A percentile compares a stretch with the other conserved stretches of the same genome.
These are phyloP conservation scores for Poeciliopsis presidionis DNA, from an alignment of 2,797 vertebrate species.

Conservation along the genomic window DNA sequence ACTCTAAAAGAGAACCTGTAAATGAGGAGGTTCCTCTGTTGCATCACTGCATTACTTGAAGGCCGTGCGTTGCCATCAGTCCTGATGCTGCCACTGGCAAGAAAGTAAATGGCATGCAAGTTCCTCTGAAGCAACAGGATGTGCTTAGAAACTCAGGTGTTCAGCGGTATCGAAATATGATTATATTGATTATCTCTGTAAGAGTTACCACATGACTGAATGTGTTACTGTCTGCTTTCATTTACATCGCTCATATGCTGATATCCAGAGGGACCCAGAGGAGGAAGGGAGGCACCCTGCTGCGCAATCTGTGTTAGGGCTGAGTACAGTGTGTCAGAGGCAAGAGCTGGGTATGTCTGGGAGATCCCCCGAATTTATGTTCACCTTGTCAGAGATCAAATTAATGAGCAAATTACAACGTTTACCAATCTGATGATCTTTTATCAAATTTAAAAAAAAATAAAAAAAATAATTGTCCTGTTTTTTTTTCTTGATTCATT, in stretches of 20 bases:
- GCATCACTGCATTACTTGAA: not conserved
- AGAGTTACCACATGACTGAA: not conserved
- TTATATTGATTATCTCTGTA: not conserved
- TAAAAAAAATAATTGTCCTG: too few relatives aligned
- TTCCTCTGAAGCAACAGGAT: not conserved
- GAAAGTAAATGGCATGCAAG: not conserved
- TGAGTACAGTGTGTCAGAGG: not conserved
- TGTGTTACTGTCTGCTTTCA: not conserved
- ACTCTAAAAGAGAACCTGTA: not conserved
- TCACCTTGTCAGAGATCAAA: not conserved
- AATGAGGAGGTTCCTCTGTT: conserved; percentile 2
- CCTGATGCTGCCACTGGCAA: not conserved
- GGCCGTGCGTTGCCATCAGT: too few relatives aligned
- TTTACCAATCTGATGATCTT: not conserved
- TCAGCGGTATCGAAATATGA: not conserved
- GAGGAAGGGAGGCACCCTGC: not conserved
- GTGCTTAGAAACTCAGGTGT: not conserved
- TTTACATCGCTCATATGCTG: not conserved
- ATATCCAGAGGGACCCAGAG: not conserved
- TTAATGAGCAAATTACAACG: not conserved
- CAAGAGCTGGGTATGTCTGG: not conserved
- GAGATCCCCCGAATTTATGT: not conserved
- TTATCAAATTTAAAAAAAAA: too few relatives aligned
- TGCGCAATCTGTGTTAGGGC: not conserved
- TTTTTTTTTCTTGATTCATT: not conserved